Evolutionary conservation across 2,113 vertebrate species (phyloP).

Genomic region (Balaeniceps rex): DNA sequence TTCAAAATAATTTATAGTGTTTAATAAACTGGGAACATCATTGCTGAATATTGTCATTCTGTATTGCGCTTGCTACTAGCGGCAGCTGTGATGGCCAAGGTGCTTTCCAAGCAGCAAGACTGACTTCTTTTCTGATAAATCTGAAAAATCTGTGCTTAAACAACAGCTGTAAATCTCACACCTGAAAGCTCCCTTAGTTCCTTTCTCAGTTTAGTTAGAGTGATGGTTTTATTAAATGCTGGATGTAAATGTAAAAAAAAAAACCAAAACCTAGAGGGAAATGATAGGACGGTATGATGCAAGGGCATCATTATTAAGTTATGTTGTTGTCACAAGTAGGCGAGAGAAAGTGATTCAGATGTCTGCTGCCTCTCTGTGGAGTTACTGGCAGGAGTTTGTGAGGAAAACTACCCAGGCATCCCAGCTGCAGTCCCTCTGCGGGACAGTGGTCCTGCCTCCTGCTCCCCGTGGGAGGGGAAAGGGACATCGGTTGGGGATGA

Average conservation of each 20-base stretch:
- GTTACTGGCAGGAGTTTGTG: not conserved
- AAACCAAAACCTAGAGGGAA: not conserved
- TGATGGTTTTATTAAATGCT: not conserved
- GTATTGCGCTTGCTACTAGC: not conserved
- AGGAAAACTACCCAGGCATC: not conserved
- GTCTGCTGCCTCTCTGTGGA: not conserved
- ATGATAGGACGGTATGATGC: not conserved
- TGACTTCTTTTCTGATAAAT: not conserved
- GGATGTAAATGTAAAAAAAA: not conserved
- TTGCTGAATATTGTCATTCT: not conserved
- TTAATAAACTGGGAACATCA: constrained; percentile 12
- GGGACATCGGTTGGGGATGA: rapidly evolving
- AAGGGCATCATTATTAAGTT: not conserved
- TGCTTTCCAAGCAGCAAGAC: not conserved
- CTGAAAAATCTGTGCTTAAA: not conserved
- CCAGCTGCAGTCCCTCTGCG: not conserved
- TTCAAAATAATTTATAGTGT: constrained; percentile 15
- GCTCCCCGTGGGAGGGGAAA: not conserved
- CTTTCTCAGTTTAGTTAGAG: not conserved
- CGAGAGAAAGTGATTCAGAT: not conserved
- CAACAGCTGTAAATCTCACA: constrained; percentile 3
- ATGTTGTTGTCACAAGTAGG: not conserved
- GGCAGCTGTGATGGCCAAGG: not conserved
- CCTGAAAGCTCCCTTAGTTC: not conserved
- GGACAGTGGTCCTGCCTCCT: not conserved